These are phyloP conservation scores for Gallinago solitaria DNA, from an alignment of 2,797 vertebrate genomes.

Conservation along the genomic window DNA sequence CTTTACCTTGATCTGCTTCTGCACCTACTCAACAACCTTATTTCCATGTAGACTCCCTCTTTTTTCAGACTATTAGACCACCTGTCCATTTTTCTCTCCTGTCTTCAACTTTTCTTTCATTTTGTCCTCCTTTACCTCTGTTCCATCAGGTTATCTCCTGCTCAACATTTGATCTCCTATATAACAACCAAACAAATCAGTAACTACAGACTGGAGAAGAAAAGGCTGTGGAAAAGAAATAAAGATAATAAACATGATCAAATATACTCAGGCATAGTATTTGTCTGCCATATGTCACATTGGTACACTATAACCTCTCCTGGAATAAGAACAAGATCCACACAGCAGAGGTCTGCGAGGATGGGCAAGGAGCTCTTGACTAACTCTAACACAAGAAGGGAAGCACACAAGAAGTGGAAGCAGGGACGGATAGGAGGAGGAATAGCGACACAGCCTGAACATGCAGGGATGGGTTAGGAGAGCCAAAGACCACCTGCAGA, in stretches of 20 bases:
- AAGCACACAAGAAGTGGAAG: neutral
- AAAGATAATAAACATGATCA: neutral
- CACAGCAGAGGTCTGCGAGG: neutral
- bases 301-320: rapidly evolving
- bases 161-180: neutral
- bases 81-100: neutral
- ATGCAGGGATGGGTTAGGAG: neutral
- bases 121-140: neutral
- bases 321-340: neutral
- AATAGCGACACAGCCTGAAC: neutral
- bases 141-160: neutral
- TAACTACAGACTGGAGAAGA: neutral
- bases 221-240: neutral
- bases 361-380: neutral
- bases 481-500: neutral
- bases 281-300: rapidly evolving
- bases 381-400: neutral
- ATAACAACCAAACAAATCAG: neutral
- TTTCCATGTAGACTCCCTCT: neutral
- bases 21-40: neutral
- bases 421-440: neutral
- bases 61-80: neutral
- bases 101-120: neutral
- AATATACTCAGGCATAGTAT: neutral
- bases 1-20: neutral